Conservation (phyloP, 1,140 invertebrate genomes). For the Reticulitermes speratus region DNA sequence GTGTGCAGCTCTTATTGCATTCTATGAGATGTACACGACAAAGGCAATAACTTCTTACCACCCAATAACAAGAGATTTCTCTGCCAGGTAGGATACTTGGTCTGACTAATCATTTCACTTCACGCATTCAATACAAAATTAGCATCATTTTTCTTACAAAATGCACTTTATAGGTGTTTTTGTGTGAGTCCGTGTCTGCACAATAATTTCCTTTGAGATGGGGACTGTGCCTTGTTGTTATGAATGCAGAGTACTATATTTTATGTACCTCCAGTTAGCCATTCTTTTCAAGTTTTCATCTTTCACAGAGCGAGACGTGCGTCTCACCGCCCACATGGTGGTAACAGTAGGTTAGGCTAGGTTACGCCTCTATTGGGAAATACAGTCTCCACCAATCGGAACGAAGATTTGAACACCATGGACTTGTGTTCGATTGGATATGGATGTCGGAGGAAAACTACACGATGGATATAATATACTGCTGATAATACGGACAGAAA, state of each 20-base stretch:
- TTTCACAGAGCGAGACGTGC: background rate
- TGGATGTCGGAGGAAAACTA: conserved; percentile 17
- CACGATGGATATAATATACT: background rate
- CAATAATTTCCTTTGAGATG: too few species aligned
- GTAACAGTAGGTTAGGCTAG: background rate
- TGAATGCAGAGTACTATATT: background rate
- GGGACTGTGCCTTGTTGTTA: too few species aligned
- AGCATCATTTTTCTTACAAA: background rate
- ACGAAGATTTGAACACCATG: background rate
- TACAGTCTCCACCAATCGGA: background rate
- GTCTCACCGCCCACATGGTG: background rate
- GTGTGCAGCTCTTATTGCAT: too few species aligned
- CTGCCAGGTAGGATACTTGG: background rate
- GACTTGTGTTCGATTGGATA: conserved; percentile 19
- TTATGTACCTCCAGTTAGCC: background rate
- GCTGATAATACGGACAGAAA: background rate
- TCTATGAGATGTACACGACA: too few species aligned
- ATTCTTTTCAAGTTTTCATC: background rate
- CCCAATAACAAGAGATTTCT: too few species aligned
- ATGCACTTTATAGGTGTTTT: background rate
- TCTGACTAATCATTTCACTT: background rate
- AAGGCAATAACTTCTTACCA: too few species aligned
- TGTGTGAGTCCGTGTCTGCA: background rate
- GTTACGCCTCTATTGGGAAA: background rate
- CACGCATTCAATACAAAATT: background rate